Percentiles rank a stretch among this genome's conserved stretches.
These are phyloP conservation scores for Cinara cedri DNA, from an alignment of 2,888 invertebrate genomes.

Conservation along the genomic window DNA sequence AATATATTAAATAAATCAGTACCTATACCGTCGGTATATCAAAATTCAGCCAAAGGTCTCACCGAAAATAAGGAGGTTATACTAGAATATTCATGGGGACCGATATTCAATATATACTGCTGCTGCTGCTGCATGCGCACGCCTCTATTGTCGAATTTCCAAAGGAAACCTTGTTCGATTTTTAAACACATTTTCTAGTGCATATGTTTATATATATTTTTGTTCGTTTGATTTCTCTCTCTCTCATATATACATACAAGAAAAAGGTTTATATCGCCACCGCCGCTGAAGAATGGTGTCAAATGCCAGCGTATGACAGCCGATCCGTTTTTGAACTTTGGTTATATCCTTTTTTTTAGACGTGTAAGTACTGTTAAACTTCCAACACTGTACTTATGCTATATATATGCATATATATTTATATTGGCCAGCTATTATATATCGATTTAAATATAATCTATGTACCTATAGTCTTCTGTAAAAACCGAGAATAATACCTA, in stretches of 20 bases:
- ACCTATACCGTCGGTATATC: not conserved
- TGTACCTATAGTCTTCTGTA: not conserved
- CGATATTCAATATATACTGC: conserved; percentile 4
- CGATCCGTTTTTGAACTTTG: conserved; percentile 12
- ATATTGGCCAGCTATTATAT: not conserved
- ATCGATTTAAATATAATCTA: not conserved
- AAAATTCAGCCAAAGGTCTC: conserved; percentile 29
- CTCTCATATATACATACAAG: not conserved
- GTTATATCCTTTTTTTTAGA: no score
- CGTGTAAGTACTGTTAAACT: not conserved
- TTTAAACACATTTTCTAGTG: conserved; percentile 23
- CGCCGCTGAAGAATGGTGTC: not conserved
- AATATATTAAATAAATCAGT: conserved; percentile 47
- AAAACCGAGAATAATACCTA: no score
- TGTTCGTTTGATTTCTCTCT: conserved; percentile 40
- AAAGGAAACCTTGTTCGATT: conserved; percentile 35
- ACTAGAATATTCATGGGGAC: conserved; percentile 31
- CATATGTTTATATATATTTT: not conserved
- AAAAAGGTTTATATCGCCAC: not conserved
- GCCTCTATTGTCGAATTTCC: conserved; percentile 32
- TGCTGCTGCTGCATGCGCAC: not conserved
- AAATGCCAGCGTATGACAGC: conserved; percentile 1
- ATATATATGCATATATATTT: no score
- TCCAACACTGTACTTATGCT: no score
- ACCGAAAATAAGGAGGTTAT: not conserved